Evolutionary conservation across 2,797 vertebrate genomes (phyloP).

Genomic region (Ptychadena robeensis): DNA sequence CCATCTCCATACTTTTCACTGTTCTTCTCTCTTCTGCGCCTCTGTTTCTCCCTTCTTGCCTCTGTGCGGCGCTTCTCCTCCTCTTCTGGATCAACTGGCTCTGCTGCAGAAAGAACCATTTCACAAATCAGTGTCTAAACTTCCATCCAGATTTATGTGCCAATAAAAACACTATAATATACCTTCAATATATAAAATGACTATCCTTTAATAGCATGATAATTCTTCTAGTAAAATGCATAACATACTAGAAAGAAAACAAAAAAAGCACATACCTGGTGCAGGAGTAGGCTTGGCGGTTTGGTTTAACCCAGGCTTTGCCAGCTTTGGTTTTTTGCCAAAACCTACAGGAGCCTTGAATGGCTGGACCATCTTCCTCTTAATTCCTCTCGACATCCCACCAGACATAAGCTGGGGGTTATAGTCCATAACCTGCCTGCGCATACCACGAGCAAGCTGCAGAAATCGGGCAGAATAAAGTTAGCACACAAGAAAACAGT

Average conservation of each 20-base stretch:
- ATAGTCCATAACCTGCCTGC: constrained; percentile 81
- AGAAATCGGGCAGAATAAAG: constrained; percentile 73
- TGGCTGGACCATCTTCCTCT: constrained; percentile 83
- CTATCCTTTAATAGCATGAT: too few species aligned
- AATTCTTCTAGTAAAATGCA: too few species aligned
- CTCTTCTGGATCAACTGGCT: constrained; percentile 76
- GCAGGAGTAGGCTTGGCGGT: constrained; percentile 18
- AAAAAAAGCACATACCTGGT: background rate
- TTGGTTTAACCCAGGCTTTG: constrained; percentile 69
- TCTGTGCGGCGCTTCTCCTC: constrained; percentile 81
- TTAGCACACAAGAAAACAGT: background rate
- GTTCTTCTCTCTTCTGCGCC: constrained; percentile 85
- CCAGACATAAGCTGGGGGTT: constrained; percentile 74
- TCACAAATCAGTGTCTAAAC: background rate
- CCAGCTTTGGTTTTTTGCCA: constrained; percentile 82
- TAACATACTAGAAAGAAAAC: too few species aligned
- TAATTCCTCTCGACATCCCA: constrained; percentile 80
- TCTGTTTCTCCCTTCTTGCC: constrained; percentile 83
- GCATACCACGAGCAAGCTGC: constrained; percentile 79
- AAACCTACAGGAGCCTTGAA: constrained; percentile 78
- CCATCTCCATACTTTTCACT: constrained; percentile 85
- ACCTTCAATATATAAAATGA: too few species aligned
- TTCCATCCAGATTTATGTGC: too few species aligned
- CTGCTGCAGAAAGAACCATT: constrained; percentile 59
- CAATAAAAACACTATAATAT: too few species aligned